Conservation (phyloP, 2,113 vertebrate genomes). For the Gobio gobio region DNA sequence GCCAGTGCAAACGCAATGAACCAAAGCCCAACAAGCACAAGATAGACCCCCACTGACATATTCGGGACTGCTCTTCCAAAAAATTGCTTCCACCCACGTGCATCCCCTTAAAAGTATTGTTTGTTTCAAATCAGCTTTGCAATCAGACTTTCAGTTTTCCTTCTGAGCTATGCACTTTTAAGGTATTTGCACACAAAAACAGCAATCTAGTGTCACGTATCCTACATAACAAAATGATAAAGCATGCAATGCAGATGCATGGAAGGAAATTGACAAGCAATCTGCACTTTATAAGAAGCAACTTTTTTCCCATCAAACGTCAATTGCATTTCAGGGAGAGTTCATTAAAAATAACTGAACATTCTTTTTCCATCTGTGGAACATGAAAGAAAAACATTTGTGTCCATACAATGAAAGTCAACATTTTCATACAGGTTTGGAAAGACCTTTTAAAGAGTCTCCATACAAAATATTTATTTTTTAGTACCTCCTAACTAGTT, state of each 20-base stretch:
- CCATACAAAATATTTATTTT: not conserved
- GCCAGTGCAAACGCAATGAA: slow-evolving; percentile 25
- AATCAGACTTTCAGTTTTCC: slow-evolving; percentile 6
- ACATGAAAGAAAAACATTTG: no score
- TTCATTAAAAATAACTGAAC: no score
- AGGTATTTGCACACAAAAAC: not conserved
- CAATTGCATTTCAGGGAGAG: no score
- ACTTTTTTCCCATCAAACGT: no score
- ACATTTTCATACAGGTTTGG: not conserved
- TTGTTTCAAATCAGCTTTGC: slow-evolving; percentile 11
- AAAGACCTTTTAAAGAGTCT: not conserved
- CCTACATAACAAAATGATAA: not conserved
- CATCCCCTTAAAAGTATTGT: not conserved
- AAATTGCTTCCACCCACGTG: not conserved
- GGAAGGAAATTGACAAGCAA: not conserved
- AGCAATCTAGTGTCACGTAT: not conserved
- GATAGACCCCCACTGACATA: not conserved
- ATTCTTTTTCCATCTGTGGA: no score
- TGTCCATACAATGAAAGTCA: not conserved
- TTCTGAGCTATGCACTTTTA: not conserved
- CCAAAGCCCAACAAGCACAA: slow-evolving; percentile 12
- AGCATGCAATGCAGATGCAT: not conserved
- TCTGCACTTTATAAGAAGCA: no score
- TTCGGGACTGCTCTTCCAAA: not conserved
- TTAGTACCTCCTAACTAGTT: not conserved